Evolutionary conservation across 2,113 vertebrate species (phyloP), one percentile per base, ranked within the genome.

Genomic region (Taurulus bubalis): DNA sequence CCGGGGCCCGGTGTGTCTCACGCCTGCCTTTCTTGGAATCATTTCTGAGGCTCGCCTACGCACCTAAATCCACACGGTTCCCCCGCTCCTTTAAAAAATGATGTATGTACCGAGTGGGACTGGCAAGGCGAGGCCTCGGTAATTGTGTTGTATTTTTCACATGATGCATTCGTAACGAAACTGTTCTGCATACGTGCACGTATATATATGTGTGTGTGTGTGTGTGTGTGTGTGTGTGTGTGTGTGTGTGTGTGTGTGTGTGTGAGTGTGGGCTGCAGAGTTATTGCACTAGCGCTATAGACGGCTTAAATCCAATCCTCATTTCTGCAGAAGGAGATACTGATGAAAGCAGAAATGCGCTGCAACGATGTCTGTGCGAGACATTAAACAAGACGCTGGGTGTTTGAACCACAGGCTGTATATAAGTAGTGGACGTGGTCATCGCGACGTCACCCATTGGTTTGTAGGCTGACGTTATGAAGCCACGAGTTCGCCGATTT

Each of bases 261-360:
- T 66, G 34, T 82, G 83, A 69, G 81, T 79, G 66, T 40, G 60
- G 59, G 85, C 65, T 79, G 82, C 70, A 51, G 74, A 67, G 38
- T 77, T 84, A 91, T 90, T 90, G 87, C 74, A 40, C 38, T 67
- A 22, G 64, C 72, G 76, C 86, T 85, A 82, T 89, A 80, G 87
- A 90, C 92, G 90, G 83, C 78, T 77, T 92, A 71, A 90, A 90
- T 91, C 84, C 86, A 90, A 90, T 88, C 86, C 76, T 75, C 11
- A 86, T 82, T 86, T 72, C 89, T 86, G 77, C 79, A 81, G 64
- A 72, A 80, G 77, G 77, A 85, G 84, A 93, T 91, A 89, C 80
- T 86, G 92, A 94, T 95, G 93, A 93, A 90, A 93, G 84, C 74
- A 5, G 47, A 85, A 90, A 94, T 93, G 82, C 71, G 76, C 71